Evolutionary conservation across 2,888 invertebrate species (phyloP).

Genomic region (Octodonta nipae): DNA sequence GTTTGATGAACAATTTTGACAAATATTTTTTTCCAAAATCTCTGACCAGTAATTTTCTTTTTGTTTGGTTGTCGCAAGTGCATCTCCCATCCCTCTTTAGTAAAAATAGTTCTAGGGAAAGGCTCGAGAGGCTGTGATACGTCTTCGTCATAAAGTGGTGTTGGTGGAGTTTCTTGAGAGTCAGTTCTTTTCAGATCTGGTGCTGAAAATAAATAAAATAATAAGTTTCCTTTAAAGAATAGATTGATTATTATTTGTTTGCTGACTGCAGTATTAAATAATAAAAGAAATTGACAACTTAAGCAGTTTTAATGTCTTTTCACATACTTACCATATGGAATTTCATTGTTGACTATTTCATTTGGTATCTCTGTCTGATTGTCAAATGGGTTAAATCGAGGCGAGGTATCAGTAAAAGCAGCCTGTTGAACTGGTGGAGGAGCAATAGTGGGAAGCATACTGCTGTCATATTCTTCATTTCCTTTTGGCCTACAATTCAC

Average conservation of each 20-base stretch:
- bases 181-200: slow-evolving; percentile 42
- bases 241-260: too few species aligned
- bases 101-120: slow-evolving; percentile 67
- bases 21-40: slow-evolving; percentile 93
- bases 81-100: slow-evolving; percentile 90
- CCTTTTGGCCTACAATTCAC: slow-evolving; percentile 39
- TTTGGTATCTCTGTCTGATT: slow-evolving; percentile 39
- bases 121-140: slow-evolving; percentile 82
- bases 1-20: slow-evolving; percentile 63
- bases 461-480: slow-evolving; percentile 37
- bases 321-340: slow-evolving; percentile 29
- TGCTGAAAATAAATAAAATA: too few species aligned
- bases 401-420: slow-evolving; percentile 46
- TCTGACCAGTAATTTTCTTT: slow-evolving; percentile 87
- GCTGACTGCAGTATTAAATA: too few species aligned
- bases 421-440: slow-evolving; percentile 43
- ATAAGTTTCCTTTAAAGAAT: too few species aligned
- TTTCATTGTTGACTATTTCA: slow-evolving; percentile 29
- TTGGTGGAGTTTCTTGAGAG: slow-evolving; percentile 75
- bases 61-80: slow-evolving; percentile 89
- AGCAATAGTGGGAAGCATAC: slow-evolving; percentile 63
- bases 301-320: too few species aligned
- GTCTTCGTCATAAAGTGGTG: slow-evolving; percentile 87
- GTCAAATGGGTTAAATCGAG: slow-evolving; percentile 69
- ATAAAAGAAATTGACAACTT: too few species aligned